Evolutionary conservation across 2,797 vertebrate species (phyloP), one percentile per base, ranked within the genome.

Genomic region (Falco biarmicus): DNA sequence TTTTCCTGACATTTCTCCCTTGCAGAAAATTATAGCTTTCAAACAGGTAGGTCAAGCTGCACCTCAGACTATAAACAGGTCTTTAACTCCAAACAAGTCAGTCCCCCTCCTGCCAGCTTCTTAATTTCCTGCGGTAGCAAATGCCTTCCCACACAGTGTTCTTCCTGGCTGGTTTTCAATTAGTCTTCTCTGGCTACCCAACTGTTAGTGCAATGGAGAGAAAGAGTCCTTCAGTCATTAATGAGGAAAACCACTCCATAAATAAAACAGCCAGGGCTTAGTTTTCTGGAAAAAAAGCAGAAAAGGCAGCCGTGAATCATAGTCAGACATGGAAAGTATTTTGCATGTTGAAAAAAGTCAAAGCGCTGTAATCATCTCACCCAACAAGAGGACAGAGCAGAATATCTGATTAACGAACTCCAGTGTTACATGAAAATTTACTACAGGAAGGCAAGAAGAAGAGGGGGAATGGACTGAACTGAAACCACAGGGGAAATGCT

Each of bases 141-240:
- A 86, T 41, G 31, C 53, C 45, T 80, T 76, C 59, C 43, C 16
- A 21, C 37, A 37, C 19, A n/a, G 41, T 13, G 15, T 63, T 88
- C 76, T 78, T 94, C 20, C 48, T 79, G 71, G 22, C 34, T 93
- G 47, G 25, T 79, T 94, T 93, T 91, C 76, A 83, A n/a, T 71
- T 78, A 68, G 53, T 82, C 48, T 76, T 79, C 80, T 79, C 37
- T 0, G 5, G 31, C 37, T 65, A 31, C 41, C 53, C 61, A 63
- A 39, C 56, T 60, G 22, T 50, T 77, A 11, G 20, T 64, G 37
- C 26, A 78, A 43, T 11, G 71, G 54, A 63, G n/a, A 57, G 73
- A 77, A 78, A 73, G 60, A 69, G 54, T 39, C 34, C 28, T 79
- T 76, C 48, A 71, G 80, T 28, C 61, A 26, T 53, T 79, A 54